Conservation (phyloP, 2,113 vertebrate genomes). For the Hippocampus guttulatus region DNA sequence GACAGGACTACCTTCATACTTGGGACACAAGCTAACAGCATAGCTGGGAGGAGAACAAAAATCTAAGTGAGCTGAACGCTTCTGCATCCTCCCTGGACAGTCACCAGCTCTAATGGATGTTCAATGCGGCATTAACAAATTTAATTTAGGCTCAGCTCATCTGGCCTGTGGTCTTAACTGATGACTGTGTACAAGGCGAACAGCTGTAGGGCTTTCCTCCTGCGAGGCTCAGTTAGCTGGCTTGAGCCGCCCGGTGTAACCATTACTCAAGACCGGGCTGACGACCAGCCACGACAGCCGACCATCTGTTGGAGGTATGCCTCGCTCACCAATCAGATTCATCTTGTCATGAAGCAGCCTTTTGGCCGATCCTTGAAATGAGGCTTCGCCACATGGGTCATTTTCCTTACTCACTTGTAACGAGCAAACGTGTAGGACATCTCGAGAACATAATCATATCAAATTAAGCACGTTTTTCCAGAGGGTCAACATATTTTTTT, state of each 20-base stretch:
- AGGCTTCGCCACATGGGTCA: conserved; percentile 6
- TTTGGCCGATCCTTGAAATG: conserved; percentile 6
- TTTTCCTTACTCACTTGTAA: conserved; percentile 4
- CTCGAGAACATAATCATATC: neutral
- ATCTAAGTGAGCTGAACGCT: neutral
- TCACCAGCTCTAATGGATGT: conserved; percentile 24
- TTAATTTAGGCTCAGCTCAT: conserved; percentile 46
- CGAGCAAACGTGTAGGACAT: neutral
- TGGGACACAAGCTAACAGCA: conserved; percentile 4
- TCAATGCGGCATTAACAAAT: conserved; percentile 54
- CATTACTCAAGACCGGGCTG: conserved; percentile 60
- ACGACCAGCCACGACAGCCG: conserved; percentile 56
- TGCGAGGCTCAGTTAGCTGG: conserved; percentile 42
- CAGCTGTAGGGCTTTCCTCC: conserved; percentile 62
- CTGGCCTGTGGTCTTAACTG: conserved; percentile 42
- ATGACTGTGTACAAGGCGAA: conserved; percentile 50
- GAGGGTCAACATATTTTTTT: neutral
- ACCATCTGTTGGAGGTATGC: conserved; percentile 67
- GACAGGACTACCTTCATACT: neutral
- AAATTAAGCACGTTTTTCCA: neutral
- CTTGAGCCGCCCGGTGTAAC: conserved; percentile 40
- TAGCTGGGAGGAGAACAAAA: neutral
- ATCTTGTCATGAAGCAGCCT: conserved; percentile 65
- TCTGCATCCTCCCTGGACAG: conserved; percentile 15
- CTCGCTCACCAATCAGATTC: conserved; percentile 58